Base-by-base conservation (phyloP, 2,797 vertebrate genomes). In the Gallirallus australis region DNA sequence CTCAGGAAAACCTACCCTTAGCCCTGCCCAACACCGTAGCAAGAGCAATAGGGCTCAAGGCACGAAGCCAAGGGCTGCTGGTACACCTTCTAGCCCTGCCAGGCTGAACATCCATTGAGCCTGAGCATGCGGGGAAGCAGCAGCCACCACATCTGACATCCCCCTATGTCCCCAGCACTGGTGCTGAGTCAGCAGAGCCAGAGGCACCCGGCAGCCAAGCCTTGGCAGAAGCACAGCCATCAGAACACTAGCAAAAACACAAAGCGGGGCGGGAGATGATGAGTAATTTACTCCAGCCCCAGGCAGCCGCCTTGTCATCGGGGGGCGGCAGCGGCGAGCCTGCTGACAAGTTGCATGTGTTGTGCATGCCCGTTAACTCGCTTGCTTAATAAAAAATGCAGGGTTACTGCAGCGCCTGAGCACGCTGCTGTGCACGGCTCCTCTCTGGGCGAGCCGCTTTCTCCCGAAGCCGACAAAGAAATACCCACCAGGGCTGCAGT, bases 61-160 rank as follows among this genome's bases (percentile, higher is more conserved):
- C 47, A 48, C 5, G 11, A 48, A 48, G 21, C 42, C 42, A 45
- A 45, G 42, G 42, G 42, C 47, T 48, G 47, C 20, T 48, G 47
- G 47, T 45, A 45, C 47, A 48, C 47, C 47, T 48, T 48, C 10
- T 5, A 64, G 27, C 28, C 69, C 24, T 5, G 11, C 2, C 4
- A 59, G 11, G 42, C 27, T 1, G 0, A 37, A 2, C 7, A 19
- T 11, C 35, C 15, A 0, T n/a, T 24, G 33, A 1, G 1, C 4
- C 1, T 0, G 70, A 57, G 47, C 2, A 0, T 3, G 5, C 1
- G 0, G 63, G 78, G 70, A 5, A 59, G 79, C 35, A 31, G 48
- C 48, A 5, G 31, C 5, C n/a, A 0, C 28, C n/a, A 0, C 28
- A 21, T 27, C 70, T 15, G n/a, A 5, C 15, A 52, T 59, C 45